Evolutionary conservation across 1,140 invertebrate genomes (phyloP).

Genomic region (Ganaspis sp.): DNA sequence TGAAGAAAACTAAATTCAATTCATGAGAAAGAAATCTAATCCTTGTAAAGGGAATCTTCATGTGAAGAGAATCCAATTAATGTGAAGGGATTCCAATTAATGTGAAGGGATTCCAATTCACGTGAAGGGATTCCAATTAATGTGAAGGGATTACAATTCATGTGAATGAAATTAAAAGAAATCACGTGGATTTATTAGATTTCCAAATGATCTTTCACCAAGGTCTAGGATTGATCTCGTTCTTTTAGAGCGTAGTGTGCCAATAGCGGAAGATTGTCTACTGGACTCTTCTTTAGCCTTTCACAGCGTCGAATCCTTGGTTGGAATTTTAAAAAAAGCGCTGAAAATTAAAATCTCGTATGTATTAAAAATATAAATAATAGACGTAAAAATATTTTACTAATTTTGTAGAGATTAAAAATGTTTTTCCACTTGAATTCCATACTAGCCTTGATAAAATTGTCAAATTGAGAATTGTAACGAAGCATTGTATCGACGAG

Average conservation of each 20-base stretch:
- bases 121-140: too few species aligned
- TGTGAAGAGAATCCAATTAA: too few species aligned
- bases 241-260: conserved; percentile 1
- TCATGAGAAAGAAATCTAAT: too few species aligned
- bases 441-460: conserved; percentile 20
- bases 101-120: too few species aligned
- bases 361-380: neutral
- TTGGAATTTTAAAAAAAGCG: neutral
- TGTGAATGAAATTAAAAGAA: too few species aligned
- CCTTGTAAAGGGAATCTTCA: too few species aligned
- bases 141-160: too few species aligned
- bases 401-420: conserved; percentile 31
- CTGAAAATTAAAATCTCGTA: neutral
- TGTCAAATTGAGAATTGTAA: neutral
- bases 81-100: too few species aligned
- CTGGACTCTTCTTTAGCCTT: conserved; percentile 27
- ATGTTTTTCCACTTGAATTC: conserved; percentile 36
- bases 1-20: too few species aligned
- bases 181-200: too few species aligned
- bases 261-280: conserved; percentile 27
- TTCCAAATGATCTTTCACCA: too few species aligned
- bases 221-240: neutral
- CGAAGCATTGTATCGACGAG: neutral
- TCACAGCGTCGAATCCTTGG: neutral
- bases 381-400: too few species aligned